Base-by-base conservation (phyloP, 1,140 invertebrate species). In the Lithobius niger region DNA sequence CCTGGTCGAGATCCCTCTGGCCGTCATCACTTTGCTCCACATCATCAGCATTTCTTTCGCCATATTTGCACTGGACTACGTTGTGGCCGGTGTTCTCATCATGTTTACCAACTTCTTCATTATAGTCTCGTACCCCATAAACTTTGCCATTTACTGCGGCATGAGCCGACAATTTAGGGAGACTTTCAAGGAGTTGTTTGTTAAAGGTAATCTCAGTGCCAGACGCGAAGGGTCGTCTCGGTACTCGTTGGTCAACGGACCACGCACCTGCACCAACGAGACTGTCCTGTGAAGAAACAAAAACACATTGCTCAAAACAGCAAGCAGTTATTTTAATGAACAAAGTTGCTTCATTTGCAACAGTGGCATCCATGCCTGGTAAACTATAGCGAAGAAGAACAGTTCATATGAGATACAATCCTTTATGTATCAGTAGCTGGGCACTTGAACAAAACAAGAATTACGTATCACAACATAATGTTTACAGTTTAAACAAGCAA, bases 121-220 rank as follows among this genome's bases (percentile, higher is more conserved):
- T 58, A 84, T 90, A 43, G 75, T 91, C 4, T 88, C 84, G 19
- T 95, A 94, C 69, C 90, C 90, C 0, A 83, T 94, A 54, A 93
- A 95, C 70, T 96, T 96, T 65, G 89, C 88, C 52, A 94, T 96
- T 57, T 96, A 96, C 67, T 95, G 90, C 67, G 88, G 88, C 3
- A 95, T 95, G 91, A 89, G 85, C 47, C 75, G 88, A 22, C 88
- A 93, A 66, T 96, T 96, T 66, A 74, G 91, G 27, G 88, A 93
- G 67, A 95, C 91, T 0, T 96, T 95, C 71, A 89, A 88, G 62
- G 82, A 88, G 62, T 74, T 95, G 2, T 94, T 95, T 62, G 76
- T 86, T 3, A 71, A 79, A 1, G 77, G 79, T 44, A 13, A 62
- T 61, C 28, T 62, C 52, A 40, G 58, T 52, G 13, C 49, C 57